Conservation (phyloP, 2,113 vertebrate species). For the Trichomycterus rosablanca region DNA sequence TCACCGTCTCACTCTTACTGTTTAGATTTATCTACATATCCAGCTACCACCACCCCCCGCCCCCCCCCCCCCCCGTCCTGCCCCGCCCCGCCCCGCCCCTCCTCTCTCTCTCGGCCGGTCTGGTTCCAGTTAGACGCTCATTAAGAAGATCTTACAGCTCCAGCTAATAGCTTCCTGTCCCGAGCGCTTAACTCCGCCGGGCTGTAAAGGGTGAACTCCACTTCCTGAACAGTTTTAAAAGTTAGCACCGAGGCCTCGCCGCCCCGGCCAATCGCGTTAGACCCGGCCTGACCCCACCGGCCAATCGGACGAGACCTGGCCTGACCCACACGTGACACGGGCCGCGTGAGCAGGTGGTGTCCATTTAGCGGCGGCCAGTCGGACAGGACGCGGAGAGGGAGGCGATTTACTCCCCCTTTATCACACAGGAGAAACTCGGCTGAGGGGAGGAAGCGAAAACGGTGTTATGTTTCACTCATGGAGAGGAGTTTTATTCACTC, state of each 20-base stretch:
- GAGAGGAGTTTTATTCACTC: too few relatives aligned
- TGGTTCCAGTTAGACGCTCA: slow-evolving; percentile 98
- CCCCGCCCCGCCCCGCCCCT: not conserved
- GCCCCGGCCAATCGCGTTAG: slow-evolving; percentile 66
- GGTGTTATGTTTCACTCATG: slow-evolving; percentile 8
- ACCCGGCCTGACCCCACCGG: slow-evolving; percentile 61
- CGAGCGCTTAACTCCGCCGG: slow-evolving; percentile 87
- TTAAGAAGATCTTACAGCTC: slow-evolving; percentile 97
- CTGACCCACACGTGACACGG: slow-evolving; percentile 66
- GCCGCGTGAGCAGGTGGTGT: slow-evolving; percentile 73
- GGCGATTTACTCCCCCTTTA: not conserved
- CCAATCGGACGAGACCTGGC: slow-evolving; percentile 69
- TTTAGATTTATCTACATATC: slow-evolving; percentile 41
- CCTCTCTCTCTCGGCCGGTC: slow-evolving; percentile 76
- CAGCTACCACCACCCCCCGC: not conserved
- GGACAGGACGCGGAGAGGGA: slow-evolving; percentile 52
- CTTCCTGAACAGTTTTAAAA: slow-evolving; percentile 90
- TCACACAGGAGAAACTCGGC: slow-evolving; percentile 3
- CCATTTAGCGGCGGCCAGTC: slow-evolving; percentile 61
- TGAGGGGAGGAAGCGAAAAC: slow-evolving; percentile 15
- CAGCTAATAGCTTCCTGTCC: slow-evolving; percentile 96
- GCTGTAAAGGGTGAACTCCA: slow-evolving; percentile 81
- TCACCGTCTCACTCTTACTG: slow-evolving; percentile 32
- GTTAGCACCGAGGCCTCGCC: slow-evolving; percentile 72
- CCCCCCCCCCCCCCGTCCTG: slow-evolving; percentile 49